Conservation (phyloP, 2,113 vertebrate genomes). For the Glaucomys volans region DNA sequence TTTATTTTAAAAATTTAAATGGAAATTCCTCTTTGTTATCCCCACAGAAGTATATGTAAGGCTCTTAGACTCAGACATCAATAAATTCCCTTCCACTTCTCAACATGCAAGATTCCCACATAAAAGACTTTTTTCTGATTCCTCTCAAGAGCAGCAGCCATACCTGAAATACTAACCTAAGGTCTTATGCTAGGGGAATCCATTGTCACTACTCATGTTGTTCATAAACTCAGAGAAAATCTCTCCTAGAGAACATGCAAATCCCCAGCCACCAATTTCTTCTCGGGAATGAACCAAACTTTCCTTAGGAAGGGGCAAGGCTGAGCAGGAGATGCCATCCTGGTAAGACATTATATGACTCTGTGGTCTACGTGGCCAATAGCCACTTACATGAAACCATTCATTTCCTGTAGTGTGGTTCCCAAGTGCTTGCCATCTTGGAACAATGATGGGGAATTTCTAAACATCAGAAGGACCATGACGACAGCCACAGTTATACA, state of each 20-base stretch:
- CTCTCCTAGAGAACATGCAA: not conserved
- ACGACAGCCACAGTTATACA: not conserved
- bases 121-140: not conserved
- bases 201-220: not conserved
- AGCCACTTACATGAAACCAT: constrained; percentile 48
- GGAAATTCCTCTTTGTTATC: not conserved
- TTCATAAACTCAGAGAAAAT: constrained; percentile 7
- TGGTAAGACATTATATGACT: constrained; percentile 10
- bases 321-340: not conserved
- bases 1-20: not conserved
- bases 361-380: not conserved
- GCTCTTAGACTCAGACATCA: not conserved
- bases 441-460: constrained; percentile 73
- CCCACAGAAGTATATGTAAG: not conserved
- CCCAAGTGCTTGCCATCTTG: constrained; percentile 69
- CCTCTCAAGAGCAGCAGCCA: not conserved
- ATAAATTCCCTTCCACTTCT: not conserved
- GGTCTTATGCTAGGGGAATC: not conserved
- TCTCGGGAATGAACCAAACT: constrained; percentile 32
- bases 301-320: constrained; percentile 40
- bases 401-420: constrained; percentile 60
- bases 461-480: constrained; percentile 22
- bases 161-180: not conserved
- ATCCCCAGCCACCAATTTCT: constrained; percentile 24
- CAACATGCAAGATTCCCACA: not conserved